phyloP scores from a whole-genome alignment of 2,113 vertebrate species.

The Labeo catla region DNA sequence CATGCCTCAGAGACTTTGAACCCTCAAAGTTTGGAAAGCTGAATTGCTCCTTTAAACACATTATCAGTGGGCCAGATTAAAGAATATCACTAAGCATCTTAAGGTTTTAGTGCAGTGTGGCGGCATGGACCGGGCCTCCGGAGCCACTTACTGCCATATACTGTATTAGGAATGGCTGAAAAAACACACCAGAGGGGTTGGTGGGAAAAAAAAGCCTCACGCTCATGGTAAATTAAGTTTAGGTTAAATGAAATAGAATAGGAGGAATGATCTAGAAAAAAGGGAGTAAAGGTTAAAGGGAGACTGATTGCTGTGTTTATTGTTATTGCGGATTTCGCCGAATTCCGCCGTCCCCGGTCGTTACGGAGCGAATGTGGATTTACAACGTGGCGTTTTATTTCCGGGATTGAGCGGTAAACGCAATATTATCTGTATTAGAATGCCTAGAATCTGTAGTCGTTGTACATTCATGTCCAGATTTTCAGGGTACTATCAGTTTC shows the following conservation, averaged over 20 bases:
- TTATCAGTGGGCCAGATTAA: slow-evolving; percentile 78
- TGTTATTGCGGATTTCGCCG: slow-evolving; percentile 21
- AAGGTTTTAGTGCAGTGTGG: slow-evolving; percentile 80
- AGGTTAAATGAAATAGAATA: slow-evolving; percentile 54
- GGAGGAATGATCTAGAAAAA: slow-evolving; percentile 46
- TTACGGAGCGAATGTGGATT: slow-evolving; percentile 17
- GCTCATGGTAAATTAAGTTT: slow-evolving; percentile 54
- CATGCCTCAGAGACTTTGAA: slow-evolving; percentile 80
- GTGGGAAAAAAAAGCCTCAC: slow-evolving; percentile 36
- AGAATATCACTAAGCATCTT: slow-evolving; percentile 81
- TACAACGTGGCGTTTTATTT: slow-evolving; percentile 11
- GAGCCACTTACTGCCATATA: slow-evolving; percentile 67
- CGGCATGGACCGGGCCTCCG: slow-evolving; percentile 63
- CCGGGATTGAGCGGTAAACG: slow-evolving; percentile 9
- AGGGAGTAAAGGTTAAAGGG: slow-evolving; percentile 51
- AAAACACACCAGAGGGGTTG: slow-evolving; percentile 55
- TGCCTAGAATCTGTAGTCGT: slow-evolving; percentile 14
- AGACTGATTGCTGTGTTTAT: slow-evolving; percentile 38
- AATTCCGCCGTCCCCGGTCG: slow-evolving; percentile 3
- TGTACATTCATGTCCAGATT: slow-evolving; percentile 41
- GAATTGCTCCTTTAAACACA: slow-evolving; percentile 83
- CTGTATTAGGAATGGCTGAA: slow-evolving; percentile 62
- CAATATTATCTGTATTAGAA: slow-evolving; percentile 35
- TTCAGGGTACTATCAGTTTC: slow-evolving; percentile 47
- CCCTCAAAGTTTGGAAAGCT: slow-evolving; percentile 78